phyloP scores from a whole-genome alignment of 2,888 invertebrate genomes.

The Drosophila kambysellisi region DNA sequence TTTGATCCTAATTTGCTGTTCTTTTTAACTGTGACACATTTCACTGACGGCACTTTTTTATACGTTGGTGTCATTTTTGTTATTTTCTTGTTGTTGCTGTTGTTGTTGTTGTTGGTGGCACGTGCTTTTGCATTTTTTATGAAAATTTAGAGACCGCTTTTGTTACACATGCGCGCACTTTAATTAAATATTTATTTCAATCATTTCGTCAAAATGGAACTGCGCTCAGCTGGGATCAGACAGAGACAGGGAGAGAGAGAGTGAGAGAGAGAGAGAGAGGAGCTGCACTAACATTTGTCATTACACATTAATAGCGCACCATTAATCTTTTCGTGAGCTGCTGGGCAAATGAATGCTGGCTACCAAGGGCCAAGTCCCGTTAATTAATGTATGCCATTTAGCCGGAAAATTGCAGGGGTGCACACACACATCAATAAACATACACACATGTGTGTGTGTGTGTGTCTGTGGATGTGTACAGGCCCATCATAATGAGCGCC shows the following conservation, averaged over 20 bases:
- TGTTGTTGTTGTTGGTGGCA: conserved; percentile 30
- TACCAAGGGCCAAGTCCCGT: conserved; percentile 65
- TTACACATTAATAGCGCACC: conserved; percentile 83
- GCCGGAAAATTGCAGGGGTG: conserved; percentile 75
- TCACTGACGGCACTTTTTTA: conserved; percentile 62
- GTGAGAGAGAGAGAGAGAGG: background rate
- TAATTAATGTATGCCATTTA: conserved; percentile 81
- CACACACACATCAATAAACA: conserved; percentile 31
- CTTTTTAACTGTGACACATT: conserved; percentile 62
- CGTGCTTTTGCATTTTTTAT: conserved; percentile 80
- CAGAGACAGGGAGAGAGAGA: no score
- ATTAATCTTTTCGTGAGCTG: conserved; percentile 82
- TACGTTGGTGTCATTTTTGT: conserved; percentile 38
- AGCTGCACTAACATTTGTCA: conserved; percentile 81
- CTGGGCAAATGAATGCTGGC: conserved; percentile 66
- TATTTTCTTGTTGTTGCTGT: conserved; percentile 22
- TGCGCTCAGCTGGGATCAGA: conserved; percentile 32
- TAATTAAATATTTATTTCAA: conserved; percentile 81
- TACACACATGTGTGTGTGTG: conserved; percentile 26
- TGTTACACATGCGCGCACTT: conserved; percentile 68
- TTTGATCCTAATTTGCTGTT: background rate
- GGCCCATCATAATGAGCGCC: conserved; percentile 77
- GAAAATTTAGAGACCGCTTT: conserved; percentile 68
- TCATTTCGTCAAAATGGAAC: conserved; percentile 66
- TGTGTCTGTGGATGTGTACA: conserved; percentile 32